Percentiles rank a stretch among this genome's conserved stretches.
These are phyloP conservation scores for Acronicta aceris DNA, from an alignment of 2,888 invertebrate species.

Conservation along the genomic window DNA sequence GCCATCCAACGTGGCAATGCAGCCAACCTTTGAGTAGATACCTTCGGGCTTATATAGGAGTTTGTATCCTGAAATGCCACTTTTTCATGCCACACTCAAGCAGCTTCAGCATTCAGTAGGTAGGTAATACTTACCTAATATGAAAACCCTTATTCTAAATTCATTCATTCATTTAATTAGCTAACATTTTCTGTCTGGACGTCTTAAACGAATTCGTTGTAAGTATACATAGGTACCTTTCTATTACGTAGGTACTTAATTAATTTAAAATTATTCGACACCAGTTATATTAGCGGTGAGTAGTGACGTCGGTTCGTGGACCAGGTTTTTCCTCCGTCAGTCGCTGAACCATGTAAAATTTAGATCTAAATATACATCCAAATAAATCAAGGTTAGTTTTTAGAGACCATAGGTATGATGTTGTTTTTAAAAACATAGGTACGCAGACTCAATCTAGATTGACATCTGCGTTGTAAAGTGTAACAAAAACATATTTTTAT, in stretches of 20 bases:
- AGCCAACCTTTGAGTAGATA: too few species aligned
- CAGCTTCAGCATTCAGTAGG: too few species aligned
- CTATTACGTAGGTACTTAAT: not conserved
- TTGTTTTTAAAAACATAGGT: slow-evolving; percentile 19
- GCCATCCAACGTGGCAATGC: too few species aligned
- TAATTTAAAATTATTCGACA: slow-evolving; percentile 12
- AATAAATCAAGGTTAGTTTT: slow-evolving; percentile 14
- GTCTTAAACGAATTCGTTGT: slow-evolving; percentile 12
- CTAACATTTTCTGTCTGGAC: not conserved
- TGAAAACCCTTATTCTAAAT: too few species aligned
- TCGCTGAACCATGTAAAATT: not conserved
- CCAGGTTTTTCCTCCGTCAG: slow-evolving; percentile 29
- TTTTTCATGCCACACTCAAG: too few species aligned
- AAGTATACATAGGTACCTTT: too few species aligned
- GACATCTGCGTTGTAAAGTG: slow-evolving; percentile 14
- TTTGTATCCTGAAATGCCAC: too few species aligned
- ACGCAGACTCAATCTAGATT: slow-evolving; percentile 13
- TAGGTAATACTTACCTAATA: too few species aligned
- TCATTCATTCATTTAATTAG: too few species aligned
- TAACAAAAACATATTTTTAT: slow-evolving; percentile 6
- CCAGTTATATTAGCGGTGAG: slow-evolving; percentile 4
- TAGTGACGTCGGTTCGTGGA: slow-evolving; percentile 20
- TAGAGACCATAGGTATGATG: slow-evolving; percentile 16
- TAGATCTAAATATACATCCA: not conserved
- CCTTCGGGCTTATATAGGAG: too few species aligned